Evolutionary conservation across 2,797 vertebrate species (phyloP).

Genomic region (Huso huso): DNA sequence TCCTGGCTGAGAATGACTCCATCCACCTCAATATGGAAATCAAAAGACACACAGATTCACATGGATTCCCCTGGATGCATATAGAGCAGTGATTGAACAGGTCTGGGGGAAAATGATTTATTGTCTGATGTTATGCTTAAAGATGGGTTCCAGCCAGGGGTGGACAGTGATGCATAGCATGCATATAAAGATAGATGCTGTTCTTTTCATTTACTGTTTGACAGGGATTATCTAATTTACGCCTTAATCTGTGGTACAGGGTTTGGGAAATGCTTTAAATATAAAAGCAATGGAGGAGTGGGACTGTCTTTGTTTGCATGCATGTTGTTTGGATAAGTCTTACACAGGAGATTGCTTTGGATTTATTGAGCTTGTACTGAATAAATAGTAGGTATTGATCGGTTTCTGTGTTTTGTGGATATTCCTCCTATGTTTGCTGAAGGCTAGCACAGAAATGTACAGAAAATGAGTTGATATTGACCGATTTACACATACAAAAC

Average conservation of each 20-base stretch:
- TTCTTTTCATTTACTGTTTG: conserved; percentile 2
- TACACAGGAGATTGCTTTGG: too few species aligned
- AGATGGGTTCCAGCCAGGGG: conserved; percentile 3
- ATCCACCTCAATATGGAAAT: too few species aligned
- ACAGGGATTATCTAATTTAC: conserved; percentile 16
- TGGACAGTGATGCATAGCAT: conserved; percentile 24
- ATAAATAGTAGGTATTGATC: too few species aligned
- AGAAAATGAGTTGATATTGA: too few species aligned
- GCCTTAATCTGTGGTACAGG: conserved; percentile 14
- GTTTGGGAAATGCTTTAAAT: neutral
- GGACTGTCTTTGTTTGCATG: neutral
- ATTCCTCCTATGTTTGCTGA: too few species aligned
- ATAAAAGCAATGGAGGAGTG: neutral
- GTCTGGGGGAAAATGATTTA: conserved; percentile 18
- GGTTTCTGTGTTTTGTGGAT: too few species aligned
- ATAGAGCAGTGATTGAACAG: conserved; percentile 19
- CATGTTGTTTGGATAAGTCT: too few species aligned
- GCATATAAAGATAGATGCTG: conserved; percentile 21
- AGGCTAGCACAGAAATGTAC: too few species aligned
- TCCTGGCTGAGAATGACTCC: too few species aligned
- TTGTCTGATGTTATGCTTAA: conserved; percentile 11
- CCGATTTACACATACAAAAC: too few species aligned
- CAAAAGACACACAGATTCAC: conserved; percentile 11
- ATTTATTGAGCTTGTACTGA: too few species aligned
- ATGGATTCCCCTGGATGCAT: conserved; percentile 15